Base-by-base conservation (phyloP, 2,113 vertebrate genomes). In the Hylia prasina region DNA sequence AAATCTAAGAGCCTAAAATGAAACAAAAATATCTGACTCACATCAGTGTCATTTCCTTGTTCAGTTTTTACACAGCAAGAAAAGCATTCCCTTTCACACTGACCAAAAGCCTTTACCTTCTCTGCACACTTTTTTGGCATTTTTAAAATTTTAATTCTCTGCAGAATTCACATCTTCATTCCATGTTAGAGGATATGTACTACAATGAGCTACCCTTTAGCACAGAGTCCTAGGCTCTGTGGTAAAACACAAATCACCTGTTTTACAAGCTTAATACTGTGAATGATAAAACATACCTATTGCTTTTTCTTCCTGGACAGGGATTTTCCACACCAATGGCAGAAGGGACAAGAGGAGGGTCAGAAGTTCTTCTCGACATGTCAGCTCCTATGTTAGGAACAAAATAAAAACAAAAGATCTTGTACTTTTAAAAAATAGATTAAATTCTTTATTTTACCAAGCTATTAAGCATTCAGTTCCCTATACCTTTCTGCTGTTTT, bases 251-350 rank as follows among this genome's bases (percentile, higher is more conserved):
- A 50, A 42, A 40, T 10, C 8, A 24, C 40, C 56, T 30, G 3
- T 58, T 57, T 15, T n/a, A 71, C 1, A 1, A 54, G n/a, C 15
- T 61, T 56, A 56, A 57, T 35, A 33, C 11, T 1, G 1, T 24
- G 68, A 51, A 39, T 48, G n/a, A 66, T 58, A 68, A 76, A 35
- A 90, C 95, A 70, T 82, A 99, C 99, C 98, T 98, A 98, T 95
- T 79, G 98, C 98, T 98, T 98, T 99, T 95, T 99, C 98, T 97
- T 99, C 98, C 93, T 98, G 98, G 27, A 99, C 98, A 39, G 99
- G 99, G 91, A 99, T 99, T 98, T 99, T 99, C 99, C 99, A 99
- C 30, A 99, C 99, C 90, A 99, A 68, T 1, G 99, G 99, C 63
- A 99, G 97, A 64, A 99, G 98, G 3, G 99, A 99, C 85, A 99